Evolutionary conservation across 1,140 invertebrate species (phyloP).

Genomic region (Lamellibrachia luymesi): DNA sequence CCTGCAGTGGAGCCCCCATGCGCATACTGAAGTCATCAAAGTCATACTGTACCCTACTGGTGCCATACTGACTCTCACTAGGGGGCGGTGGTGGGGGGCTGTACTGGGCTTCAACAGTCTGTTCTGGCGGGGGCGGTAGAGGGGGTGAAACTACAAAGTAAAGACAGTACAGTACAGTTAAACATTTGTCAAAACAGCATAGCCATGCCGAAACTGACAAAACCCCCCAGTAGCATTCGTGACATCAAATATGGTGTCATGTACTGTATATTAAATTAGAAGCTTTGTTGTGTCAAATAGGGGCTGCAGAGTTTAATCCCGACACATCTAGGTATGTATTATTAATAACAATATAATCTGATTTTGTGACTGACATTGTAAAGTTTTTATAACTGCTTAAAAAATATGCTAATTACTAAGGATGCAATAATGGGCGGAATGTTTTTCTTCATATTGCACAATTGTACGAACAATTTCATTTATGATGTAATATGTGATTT

Average conservation of each 20-base stretch:
- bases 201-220: background rate
- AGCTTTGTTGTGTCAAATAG: no score
- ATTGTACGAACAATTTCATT: no score
- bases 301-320: no score
- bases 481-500: no score
- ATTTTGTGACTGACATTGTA: background rate
- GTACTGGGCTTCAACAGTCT: background rate
- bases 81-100: conserved; percentile 9
- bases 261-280: no score
- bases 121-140: conserved; percentile 18
- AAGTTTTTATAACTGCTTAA: background rate
- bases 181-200: background rate
- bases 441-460: no score
- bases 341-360: background rate
- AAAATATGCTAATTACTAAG: no score
- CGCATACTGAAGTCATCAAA: conserved; percentile 1
- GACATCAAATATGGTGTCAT: no score
- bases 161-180: background rate
- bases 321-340: background rate
- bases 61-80: background rate
- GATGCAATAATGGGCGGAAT: no score
- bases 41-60: conserved; percentile 7
- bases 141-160: conserved; percentile 31
- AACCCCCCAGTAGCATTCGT: background rate
- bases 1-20: conserved; percentile 13